phyloP scores from a whole-genome alignment of 1,140 invertebrate genomes.

The Platyscapa corneri region DNA sequence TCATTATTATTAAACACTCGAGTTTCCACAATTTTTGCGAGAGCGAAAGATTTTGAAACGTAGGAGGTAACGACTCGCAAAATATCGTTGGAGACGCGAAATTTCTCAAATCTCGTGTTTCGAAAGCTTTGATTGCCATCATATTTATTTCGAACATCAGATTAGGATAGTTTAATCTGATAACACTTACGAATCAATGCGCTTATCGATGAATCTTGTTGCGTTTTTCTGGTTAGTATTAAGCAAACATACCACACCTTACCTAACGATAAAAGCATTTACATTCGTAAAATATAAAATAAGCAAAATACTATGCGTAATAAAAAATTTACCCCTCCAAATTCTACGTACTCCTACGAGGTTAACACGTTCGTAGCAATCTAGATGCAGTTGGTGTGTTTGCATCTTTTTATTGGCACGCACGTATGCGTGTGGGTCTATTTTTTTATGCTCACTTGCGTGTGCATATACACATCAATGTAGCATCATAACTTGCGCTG shows the following conservation, averaged over 20 bases:
- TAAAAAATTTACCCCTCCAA: neutral
- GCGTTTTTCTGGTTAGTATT: no score
- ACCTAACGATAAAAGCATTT: neutral
- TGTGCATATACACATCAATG: neutral
- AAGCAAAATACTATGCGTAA: neutral
- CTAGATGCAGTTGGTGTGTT: neutral
- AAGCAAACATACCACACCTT: neutral
- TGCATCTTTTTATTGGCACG: neutral
- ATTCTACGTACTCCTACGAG: neutral
- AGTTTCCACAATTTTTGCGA: neutral
- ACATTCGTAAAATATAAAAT: neutral
- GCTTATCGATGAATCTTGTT: no score
- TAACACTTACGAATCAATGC: no score
- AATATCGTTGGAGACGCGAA: no score
- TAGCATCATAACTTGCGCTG: neutral
- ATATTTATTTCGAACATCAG: no score
- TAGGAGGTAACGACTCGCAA: neutral
- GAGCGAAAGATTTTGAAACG: neutral
- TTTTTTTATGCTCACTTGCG: no score
- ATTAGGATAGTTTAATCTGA: no score
- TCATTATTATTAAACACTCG: neutral
- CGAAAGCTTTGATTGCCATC: no score
- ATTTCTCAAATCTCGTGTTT: no score
- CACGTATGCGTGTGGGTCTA: no score
- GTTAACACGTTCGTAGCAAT: neutral